Evolutionary conservation across 2,113 vertebrate genomes (phyloP).

Genomic region (Gymnogyps californianus): DNA sequence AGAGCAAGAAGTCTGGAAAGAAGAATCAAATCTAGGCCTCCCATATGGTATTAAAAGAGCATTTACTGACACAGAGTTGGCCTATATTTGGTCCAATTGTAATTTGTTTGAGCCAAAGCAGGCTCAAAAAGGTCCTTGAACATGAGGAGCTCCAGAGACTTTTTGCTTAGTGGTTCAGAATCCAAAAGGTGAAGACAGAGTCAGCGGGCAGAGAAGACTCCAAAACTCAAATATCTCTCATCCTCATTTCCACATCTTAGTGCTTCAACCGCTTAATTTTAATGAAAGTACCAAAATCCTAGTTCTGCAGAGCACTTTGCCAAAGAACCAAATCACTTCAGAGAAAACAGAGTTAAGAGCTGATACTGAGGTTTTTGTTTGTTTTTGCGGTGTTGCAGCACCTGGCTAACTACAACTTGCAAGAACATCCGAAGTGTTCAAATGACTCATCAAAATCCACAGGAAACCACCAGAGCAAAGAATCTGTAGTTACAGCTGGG

Average conservation of each 20-base stretch:
- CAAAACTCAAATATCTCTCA: not conserved
- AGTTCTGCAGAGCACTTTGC: not conserved
- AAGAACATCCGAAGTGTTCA: not conserved
- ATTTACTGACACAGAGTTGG: not conserved
- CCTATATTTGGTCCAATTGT: not conserved
- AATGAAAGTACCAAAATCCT: not conserved
- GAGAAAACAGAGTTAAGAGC: not conserved
- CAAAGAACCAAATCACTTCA: not conserved
- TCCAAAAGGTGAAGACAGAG: not conserved
- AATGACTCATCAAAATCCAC: not conserved
- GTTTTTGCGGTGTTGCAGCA: not conserved
- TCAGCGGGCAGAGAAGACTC: not conserved
- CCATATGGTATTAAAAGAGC: not conserved
- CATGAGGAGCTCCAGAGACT: not conserved
- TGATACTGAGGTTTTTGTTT: not conserved
- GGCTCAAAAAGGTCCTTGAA: not conserved
- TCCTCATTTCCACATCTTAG: not conserved
- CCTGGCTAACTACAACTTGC: not conserved
- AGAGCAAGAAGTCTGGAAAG: not conserved
- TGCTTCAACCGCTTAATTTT: not conserved
- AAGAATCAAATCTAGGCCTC: not conserved
- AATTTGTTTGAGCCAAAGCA: not conserved
- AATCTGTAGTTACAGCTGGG: not conserved
- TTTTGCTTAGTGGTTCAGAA: not conserved
- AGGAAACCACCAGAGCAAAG: not conserved